phyloP scores from a whole-genome alignment of 2,113 vertebrate genomes.

The Lampris incognitus region DNA sequence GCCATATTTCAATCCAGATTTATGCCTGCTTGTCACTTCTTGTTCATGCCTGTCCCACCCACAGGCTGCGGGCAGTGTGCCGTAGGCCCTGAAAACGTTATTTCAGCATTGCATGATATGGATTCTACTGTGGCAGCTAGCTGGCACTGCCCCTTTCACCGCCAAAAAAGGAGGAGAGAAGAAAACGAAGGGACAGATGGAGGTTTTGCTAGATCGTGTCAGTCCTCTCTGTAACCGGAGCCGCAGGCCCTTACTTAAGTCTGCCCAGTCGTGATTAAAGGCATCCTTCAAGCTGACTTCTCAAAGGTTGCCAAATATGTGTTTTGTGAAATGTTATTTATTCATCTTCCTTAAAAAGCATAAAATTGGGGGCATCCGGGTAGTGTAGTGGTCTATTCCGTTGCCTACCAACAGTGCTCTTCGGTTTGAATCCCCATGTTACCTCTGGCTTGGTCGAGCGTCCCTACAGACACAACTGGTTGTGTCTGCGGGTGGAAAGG shows the following conservation, averaged over 20 bases:
- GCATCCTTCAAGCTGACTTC: neutral
- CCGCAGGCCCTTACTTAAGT: conserved; percentile 25
- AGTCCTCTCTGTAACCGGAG: conserved; percentile 41
- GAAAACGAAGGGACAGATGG: conserved; percentile 37
- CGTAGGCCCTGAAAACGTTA: conserved; percentile 56
- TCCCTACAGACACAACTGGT: too few species aligned
- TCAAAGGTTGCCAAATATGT: neutral
- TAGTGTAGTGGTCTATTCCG: too few species aligned
- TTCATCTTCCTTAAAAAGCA: too few species aligned
- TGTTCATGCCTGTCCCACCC: conserved; percentile 21
- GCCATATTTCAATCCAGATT: conserved; percentile 55
- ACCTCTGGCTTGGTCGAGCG: too few species aligned
- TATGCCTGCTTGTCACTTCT: conserved; percentile 33
- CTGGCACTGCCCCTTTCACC: conserved; percentile 20
- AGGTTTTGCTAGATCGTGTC: conserved; percentile 50
- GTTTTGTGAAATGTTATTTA: too few species aligned
- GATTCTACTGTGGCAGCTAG: conserved; percentile 58
- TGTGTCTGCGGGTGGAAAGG: too few species aligned
- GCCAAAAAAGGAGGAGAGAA: conserved; percentile 41
- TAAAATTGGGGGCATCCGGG: too few species aligned
- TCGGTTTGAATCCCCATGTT: too few species aligned
- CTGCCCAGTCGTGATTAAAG: conserved; percentile 8
- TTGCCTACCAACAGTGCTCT: too few species aligned
- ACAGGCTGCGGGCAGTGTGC: conserved; percentile 41
- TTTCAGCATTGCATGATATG: conserved; percentile 50